Evolutionary conservation across 2,797 vertebrate species (phyloP).

Genomic region (Labroides dimidiatus): DNA sequence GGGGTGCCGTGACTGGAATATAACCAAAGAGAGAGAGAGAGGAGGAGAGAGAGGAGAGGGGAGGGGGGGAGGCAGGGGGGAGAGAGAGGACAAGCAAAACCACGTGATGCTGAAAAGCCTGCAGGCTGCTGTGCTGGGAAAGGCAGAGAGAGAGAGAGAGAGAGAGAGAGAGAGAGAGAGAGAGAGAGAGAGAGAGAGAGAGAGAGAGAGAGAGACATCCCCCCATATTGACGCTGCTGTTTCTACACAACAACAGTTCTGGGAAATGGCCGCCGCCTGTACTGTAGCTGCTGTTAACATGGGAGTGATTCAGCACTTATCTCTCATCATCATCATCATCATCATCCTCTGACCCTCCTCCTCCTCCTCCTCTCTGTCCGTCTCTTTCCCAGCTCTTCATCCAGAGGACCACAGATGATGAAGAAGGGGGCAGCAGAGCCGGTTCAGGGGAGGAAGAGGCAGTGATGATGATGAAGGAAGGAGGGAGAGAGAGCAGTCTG

Average conservation of each 20-base stretch:
- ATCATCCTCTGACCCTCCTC: conserved; percentile 44
- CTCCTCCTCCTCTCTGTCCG: conserved; percentile 25
- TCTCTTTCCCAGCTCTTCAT: conserved; percentile 30
- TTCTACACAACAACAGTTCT: conserved; percentile 83
- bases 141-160: conserved; percentile 70
- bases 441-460: conserved; percentile 35
- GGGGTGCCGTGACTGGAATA: conserved; percentile 79
- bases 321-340: conserved; percentile 63
- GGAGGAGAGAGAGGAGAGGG: conserved; percentile 44
- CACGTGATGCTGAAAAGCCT: conserved; percentile 82
- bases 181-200: no score
- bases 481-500: conserved; percentile 63
- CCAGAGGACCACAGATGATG: conserved; percentile 34
- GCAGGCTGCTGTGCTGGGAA: conserved; percentile 79
- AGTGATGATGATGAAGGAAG: conserved; percentile 48
- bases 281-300: conserved; percentile 78
- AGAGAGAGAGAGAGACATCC: conserved; percentile 72
- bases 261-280: conserved; percentile 81
- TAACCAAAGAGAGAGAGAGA: conserved; percentile 67
- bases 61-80: conserved; percentile 50
- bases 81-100: conserved; percentile 58
- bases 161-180: no score
- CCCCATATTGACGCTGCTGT: conserved; percentile 78
- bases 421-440: conserved; percentile 17
- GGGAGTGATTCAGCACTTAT: conserved; percentile 71